phyloP scores from a whole-genome alignment of 2,888 invertebrate genomes.

The Eilema depressum region DNA sequence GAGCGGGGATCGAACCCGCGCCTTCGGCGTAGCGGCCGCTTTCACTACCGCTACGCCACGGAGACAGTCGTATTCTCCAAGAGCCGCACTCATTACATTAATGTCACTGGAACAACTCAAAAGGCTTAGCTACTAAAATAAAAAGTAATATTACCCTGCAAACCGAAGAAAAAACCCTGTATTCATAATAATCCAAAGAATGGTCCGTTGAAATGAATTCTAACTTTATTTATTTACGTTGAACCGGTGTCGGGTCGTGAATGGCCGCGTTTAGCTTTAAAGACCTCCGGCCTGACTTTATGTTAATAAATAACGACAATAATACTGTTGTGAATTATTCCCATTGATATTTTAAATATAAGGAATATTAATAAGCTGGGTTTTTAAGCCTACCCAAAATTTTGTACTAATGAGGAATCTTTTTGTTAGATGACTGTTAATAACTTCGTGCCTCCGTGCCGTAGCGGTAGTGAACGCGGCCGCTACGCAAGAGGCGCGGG shows the following conservation, averaged over 20 bases:
- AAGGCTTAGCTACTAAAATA: not conserved
- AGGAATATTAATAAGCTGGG: not conserved
- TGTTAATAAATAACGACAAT: conserved; percentile 37
- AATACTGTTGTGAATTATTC: conserved; percentile 16
- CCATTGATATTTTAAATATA: conserved; percentile 8
- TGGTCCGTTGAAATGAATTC: conserved; percentile 40
- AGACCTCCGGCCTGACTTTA: conserved; percentile 32
- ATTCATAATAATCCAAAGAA: conserved; percentile 12
- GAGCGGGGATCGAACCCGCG: too few species aligned
- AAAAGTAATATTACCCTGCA: not conserved
- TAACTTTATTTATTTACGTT: conserved; percentile 31
- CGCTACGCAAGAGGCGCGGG: too few species aligned
- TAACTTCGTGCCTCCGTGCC: too few species aligned
- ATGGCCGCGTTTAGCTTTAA: conserved; percentile 26
- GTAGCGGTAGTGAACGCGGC: too few species aligned
- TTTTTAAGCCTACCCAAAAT: not conserved
- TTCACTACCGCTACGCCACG: too few species aligned
- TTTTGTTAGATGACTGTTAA: not conserved
- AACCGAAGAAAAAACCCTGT: not conserved
- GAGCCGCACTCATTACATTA: too few species aligned
- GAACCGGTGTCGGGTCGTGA: conserved; percentile 19
- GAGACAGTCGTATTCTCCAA: too few species aligned
- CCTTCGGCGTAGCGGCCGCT: too few species aligned
- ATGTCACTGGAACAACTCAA: too few species aligned
- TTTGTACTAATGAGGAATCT: not conserved